Evolutionary conservation across 1,140 invertebrate species (phyloP).

Genomic region (Solenopsis fugax): DNA sequence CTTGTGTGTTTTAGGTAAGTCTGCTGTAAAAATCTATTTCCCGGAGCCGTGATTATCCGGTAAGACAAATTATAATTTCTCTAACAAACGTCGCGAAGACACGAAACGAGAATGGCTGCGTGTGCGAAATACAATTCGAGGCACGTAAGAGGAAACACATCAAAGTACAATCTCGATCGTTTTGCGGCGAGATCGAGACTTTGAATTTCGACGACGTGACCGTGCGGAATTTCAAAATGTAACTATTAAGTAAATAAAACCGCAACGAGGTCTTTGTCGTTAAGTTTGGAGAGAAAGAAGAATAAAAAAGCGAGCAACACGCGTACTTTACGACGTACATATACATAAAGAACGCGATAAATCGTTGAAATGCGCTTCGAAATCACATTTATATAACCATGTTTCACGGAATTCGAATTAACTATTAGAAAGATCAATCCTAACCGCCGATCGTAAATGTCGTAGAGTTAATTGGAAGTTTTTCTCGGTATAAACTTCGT

Average conservation of each 20-base stretch:
- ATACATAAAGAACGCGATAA: neutral
- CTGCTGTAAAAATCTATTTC: neutral
- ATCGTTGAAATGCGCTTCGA: neutral
- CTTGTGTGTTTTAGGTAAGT: slow-evolving; percentile 49
- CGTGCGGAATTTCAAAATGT: slow-evolving; percentile 41
- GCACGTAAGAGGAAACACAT: slow-evolving; percentile 63
- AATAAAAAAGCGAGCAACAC: neutral
- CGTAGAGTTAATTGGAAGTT: slow-evolving; percentile 52
- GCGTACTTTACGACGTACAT: neutral
- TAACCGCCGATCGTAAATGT: slow-evolving; percentile 48
- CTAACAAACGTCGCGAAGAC: slow-evolving; percentile 44
- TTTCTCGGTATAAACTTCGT: slow-evolving; percentile 15
- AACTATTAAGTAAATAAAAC: slow-evolving; percentile 43
- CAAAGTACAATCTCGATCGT: slow-evolving; percentile 62
- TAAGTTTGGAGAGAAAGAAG: neutral
- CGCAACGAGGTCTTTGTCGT: neutral
- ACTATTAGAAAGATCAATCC: slow-evolving; percentile 53
- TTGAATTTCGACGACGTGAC: slow-evolving; percentile 60
- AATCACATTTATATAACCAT: slow-evolving; percentile 20
- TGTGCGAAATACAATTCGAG: slow-evolving; percentile 51
- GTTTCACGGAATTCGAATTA: slow-evolving; percentile 28
- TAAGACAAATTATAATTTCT: slow-evolving; percentile 58
- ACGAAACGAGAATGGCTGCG: slow-evolving; percentile 23
- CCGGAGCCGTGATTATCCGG: neutral
- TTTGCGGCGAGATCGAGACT: slow-evolving; percentile 50